A percentile compares a stretch with the other conserved stretches of the same genome.
Conservation (phyloP, 1,140 invertebrate species). For the Conus ventricosus region DNA sequence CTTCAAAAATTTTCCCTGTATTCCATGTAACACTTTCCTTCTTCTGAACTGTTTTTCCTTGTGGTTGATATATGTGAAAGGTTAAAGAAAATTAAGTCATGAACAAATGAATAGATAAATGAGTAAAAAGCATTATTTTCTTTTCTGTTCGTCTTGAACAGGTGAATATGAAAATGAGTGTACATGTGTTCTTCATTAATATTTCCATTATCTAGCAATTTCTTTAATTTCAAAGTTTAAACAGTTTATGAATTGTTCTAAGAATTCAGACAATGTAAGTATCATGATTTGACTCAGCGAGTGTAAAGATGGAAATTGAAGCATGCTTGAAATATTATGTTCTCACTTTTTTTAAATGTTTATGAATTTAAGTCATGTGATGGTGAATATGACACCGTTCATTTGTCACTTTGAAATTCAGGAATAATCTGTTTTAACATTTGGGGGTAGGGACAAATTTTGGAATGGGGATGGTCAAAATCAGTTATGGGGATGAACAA, state of each 20-base stretch:
- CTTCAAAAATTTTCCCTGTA: neutral
- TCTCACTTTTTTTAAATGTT: neutral
- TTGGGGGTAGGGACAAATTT: too few species aligned
- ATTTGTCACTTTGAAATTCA: neutral
- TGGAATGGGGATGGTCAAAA: too few species aligned
- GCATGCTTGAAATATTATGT: too few species aligned
- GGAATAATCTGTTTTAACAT: neutral
- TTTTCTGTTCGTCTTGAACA: too few species aligned
- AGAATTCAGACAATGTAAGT: neutral
- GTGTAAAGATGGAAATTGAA: too few species aligned
- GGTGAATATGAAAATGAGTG: too few species aligned
- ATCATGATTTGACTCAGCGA: neutral
- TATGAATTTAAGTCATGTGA: neutral
- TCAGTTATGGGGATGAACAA: neutral
- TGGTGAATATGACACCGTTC: neutral
- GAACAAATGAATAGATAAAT: too few species aligned
- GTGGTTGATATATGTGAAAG: neutral
- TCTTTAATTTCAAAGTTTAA: neutral
- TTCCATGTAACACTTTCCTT: neutral
- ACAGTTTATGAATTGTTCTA: neutral
- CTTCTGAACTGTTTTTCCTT: neutral
- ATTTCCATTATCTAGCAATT: too few species aligned
- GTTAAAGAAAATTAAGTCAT: too few species aligned
- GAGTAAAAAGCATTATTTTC: too few species aligned
- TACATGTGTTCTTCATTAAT: too few species aligned